phyloP scores from a whole-genome alignment of 2,113 vertebrate species.

The Chamaea fasciata region DNA sequence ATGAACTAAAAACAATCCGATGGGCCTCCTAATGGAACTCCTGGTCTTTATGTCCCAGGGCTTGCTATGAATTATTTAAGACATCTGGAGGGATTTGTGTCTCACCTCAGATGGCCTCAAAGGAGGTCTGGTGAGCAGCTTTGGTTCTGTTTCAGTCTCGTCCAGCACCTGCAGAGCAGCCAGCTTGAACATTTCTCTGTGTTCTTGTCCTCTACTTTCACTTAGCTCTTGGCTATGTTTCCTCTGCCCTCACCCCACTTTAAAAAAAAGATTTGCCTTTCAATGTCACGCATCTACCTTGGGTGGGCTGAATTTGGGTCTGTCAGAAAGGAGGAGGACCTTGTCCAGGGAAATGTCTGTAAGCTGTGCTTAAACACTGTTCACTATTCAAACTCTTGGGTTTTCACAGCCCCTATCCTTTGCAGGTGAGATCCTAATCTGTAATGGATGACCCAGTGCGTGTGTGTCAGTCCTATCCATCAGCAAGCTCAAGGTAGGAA shows the following conservation, averaged over 20 bases:
- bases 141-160: not conserved
- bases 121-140: slow-evolving; percentile 1
- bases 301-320: not conserved
- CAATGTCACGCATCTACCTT: not conserved
- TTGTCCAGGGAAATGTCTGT: not conserved
- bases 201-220: not conserved
- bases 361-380: not conserved
- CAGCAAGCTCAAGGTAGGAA: not conserved
- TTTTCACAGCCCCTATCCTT: not conserved
- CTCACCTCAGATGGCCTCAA: slow-evolving; percentile 22
- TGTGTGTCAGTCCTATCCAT: not conserved
- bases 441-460: rapidly evolving
- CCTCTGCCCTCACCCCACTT: not conserved
- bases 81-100: slow-evolving; percentile 28
- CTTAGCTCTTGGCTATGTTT: not conserved
- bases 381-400: not conserved
- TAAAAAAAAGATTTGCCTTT: not conserved
- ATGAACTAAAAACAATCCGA: not conserved
- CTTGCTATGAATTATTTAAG: slow-evolving; percentile 56
- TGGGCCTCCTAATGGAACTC: not conserved
- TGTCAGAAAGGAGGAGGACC: not conserved
- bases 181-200: not conserved
- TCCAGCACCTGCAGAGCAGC: not conserved
- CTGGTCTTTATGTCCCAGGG: not conserved
- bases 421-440: not conserved